Conservation (phyloP, 2,888 invertebrate genomes). For the Panorpa germanica region DNA sequence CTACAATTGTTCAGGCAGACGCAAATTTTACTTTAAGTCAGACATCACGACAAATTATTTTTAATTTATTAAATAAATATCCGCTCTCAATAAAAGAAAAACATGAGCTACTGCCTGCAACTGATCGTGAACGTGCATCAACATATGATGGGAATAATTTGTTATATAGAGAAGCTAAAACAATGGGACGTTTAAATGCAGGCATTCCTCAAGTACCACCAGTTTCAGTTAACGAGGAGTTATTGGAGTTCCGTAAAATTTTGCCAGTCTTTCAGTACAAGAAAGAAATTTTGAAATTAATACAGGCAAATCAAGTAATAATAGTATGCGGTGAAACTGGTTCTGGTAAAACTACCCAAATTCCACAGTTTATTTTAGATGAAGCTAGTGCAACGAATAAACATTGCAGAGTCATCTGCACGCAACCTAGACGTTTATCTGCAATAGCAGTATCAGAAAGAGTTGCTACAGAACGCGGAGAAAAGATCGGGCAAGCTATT, state of each 20-base stretch:
- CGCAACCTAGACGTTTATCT: constrained; percentile 82
- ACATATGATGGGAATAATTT: too few relatives aligned
- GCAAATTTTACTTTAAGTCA: constrained; percentile 42
- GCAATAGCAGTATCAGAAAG: constrained; percentile 80
- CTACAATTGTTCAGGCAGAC: constrained; percentile 45
- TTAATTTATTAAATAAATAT: constrained; percentile 38
- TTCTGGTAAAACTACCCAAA: constrained; percentile 88
- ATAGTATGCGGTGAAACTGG: constrained; percentile 75
- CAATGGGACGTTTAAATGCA: constrained; percentile 44
- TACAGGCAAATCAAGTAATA: constrained; percentile 47
- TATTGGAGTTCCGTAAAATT: constrained; percentile 36
- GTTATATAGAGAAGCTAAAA: too few relatives aligned
- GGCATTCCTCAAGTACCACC: constrained; percentile 36
- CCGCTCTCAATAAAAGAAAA: constrained; percentile 51
- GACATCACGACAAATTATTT: constrained; percentile 40
- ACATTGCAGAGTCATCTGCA: constrained; percentile 73
- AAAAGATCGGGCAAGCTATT: constrained; percentile 45
- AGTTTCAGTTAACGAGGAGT: constrained; percentile 31
- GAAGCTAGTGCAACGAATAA: constrained; percentile 36
- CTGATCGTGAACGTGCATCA: constrained; percentile 41
- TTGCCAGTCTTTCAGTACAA: constrained; percentile 50
- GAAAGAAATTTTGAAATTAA: constrained; percentile 43
- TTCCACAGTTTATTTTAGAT: constrained; percentile 85
- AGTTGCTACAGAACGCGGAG: constrained; percentile 52
- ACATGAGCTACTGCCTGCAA: constrained; percentile 45